Base-by-base conservation (phyloP, 2,888 invertebrate genomes). In the Chrysolina haemoptera region DNA sequence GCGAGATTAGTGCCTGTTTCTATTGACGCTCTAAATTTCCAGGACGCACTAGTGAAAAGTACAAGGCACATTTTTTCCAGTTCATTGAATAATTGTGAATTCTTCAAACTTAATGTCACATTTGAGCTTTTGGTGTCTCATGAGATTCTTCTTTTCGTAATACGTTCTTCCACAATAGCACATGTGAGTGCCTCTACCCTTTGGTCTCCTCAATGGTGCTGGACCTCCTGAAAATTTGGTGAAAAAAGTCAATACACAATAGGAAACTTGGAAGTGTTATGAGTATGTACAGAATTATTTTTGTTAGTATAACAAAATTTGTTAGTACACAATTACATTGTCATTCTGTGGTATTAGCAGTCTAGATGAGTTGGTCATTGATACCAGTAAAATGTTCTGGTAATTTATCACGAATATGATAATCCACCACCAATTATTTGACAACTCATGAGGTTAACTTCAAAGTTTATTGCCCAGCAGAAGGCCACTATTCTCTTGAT, bases 91-190 rank as follows among this genome's bases (percentile, higher is more conserved):
- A 2, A 77, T 73, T 14, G 71, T 77, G 46, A 73, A 77, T 62
- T 77, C 77, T 41, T 75, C 75, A 10, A 71, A 73, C 62, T 77
- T 46, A 11, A 80, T 63, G n/a, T 77, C 65, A 75, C 84, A 84
- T 73, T 84, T 84, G 14, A 83, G 73, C 74, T 82, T 82, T 68
- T 80, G 84, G 73, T 85, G 85, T 14, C 85, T 74, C 72, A 84
- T 75, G 50, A 85, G 75, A 74, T 85, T 84, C 73, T 85, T 85
- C 76, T 81, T 84, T 67, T 84, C 82, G 71, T 84, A 84, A 65
- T 85, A 85, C 1, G 80, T 84, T 55, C 81, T 78, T 8, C 85
- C 84, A 68, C 85, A 85, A 41, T 78, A 68, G 66, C 85, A 84
- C 48, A 77, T 73, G 67, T 81, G 82, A 46, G 78, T 77, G 8